Percentiles rank a stretch among this genome's conserved stretches.
phyloP scores from a whole-genome alignment of 2,888 invertebrate species.

The Dichetophora obliterata region DNA sequence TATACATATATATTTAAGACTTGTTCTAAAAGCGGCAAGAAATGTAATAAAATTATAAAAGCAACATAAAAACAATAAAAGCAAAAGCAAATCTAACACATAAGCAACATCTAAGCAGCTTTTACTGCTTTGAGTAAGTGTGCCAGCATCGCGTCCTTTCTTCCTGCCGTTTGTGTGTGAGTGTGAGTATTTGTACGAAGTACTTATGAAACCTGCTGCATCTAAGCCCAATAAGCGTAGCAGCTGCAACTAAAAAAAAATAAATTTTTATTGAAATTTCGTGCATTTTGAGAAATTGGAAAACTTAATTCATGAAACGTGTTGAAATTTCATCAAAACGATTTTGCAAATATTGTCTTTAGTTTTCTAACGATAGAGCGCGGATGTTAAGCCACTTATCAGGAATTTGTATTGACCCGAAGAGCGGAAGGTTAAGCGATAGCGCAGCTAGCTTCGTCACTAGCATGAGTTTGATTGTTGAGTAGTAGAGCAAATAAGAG shows the following conservation, averaged over 20 bases:
- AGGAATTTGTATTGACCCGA: constrained; percentile 14
- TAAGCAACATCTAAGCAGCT: not conserved
- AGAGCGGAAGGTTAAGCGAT: constrained; percentile 14
- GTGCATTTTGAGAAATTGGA: not conserved
- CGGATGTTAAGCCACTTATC: constrained; percentile 32
- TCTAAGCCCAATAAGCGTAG: not conserved
- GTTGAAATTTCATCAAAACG: not conserved
- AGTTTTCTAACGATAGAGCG: constrained; percentile 22
- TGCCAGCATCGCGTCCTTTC: not conserved
- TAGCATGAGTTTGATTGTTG: not conserved
- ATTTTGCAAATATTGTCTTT: constrained; percentile 8
- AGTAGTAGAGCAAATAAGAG: not conserved
- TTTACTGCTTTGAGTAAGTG: no score
- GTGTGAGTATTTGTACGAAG: not conserved
- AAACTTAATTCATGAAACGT: constrained; percentile 1
- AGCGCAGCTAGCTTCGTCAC: not conserved
- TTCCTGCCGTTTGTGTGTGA: not conserved
- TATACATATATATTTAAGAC: not conserved
- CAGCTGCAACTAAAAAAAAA: not conserved
- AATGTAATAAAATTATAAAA: not conserved
- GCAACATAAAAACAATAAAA: not conserved
- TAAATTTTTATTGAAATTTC: not conserved
- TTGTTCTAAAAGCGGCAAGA: not conserved
- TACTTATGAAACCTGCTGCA: not conserved
- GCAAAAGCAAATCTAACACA: not conserved